phyloP scores from a whole-genome alignment of 2,888 invertebrate genomes.

The Sturmia bella region DNA sequence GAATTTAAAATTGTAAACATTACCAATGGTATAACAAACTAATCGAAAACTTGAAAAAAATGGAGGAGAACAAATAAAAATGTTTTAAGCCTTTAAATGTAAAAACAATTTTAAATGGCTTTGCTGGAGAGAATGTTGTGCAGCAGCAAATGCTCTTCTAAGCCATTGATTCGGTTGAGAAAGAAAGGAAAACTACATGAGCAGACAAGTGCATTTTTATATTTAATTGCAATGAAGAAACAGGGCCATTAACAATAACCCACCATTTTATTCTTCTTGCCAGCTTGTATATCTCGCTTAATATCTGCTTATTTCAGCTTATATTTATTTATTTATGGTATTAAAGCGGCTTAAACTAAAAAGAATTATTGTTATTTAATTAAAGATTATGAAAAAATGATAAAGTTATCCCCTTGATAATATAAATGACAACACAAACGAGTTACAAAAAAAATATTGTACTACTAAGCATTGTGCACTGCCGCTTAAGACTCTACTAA shows the following conservation, averaged over 20 bases:
- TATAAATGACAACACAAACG: constrained; percentile 42
- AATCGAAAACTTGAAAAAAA: too few species aligned
- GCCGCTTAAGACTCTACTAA: too few species aligned
- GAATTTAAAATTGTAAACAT: too few species aligned
- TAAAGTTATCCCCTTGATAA: constrained; percentile 43
- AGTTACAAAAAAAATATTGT: too few species aligned
- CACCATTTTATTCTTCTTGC: too few species aligned
- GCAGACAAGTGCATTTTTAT: constrained; percentile 59
- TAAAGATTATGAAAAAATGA: constrained; percentile 58
- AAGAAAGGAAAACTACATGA: constrained; percentile 1
- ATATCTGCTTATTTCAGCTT: constrained; percentile 21
- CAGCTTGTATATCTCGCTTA: too few species aligned
- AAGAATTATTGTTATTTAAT: constrained; percentile 68
- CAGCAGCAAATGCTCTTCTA: too few species aligned
- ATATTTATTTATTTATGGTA: constrained; percentile 42
- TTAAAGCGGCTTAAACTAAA: constrained; percentile 59
- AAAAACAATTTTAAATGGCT: not conserved
- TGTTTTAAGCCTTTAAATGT: constrained; percentile 14
- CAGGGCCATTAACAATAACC: constrained; percentile 30
- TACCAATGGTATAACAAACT: too few species aligned
- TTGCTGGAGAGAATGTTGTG: not conserved
- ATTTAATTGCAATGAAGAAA: constrained; percentile 35
- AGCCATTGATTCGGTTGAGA: not conserved
- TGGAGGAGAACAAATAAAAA: constrained; percentile 28
- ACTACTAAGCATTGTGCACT: not conserved